Evolutionary conservation across 2,797 vertebrate genomes (phyloP).

Genomic region (Anolis apletophallus): DNA sequence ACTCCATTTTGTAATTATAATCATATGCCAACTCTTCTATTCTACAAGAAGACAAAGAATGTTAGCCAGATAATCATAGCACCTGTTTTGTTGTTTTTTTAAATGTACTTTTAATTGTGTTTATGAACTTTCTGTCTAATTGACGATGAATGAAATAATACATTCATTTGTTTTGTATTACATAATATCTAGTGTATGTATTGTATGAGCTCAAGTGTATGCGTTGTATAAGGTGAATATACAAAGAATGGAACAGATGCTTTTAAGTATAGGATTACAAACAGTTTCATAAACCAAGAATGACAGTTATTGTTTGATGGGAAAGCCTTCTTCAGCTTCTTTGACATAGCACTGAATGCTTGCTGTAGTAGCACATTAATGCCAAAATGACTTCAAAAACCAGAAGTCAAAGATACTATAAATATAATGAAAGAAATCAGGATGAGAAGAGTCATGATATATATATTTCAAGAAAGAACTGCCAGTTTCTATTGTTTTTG

Average conservation of each 20-base stretch:
- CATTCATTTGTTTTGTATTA: background rate
- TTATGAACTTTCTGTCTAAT: constrained; percentile 6
- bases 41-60: background rate
- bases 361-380: background rate
- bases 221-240: background rate
- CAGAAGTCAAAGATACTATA: background rate
- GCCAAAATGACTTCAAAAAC: background rate
- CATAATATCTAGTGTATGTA: background rate
- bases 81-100: background rate
- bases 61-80: background rate
- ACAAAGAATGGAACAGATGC: background rate
- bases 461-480: background rate
- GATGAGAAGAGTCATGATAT: background rate
- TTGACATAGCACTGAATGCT: background rate
- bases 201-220: background rate
- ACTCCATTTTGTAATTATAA: constrained; percentile 33
- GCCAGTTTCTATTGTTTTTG: background rate
- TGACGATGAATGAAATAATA: background rate
- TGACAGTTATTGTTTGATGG: background rate
- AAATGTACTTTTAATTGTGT: constrained; percentile 17
- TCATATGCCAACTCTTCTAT: constrained; percentile 26
- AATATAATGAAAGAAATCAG: background rate
- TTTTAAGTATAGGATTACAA: background rate
- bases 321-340: background rate
- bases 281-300: background rate